Conservation (phyloP, 2,888 invertebrate species). For the Alsophila aescularia region DNA sequence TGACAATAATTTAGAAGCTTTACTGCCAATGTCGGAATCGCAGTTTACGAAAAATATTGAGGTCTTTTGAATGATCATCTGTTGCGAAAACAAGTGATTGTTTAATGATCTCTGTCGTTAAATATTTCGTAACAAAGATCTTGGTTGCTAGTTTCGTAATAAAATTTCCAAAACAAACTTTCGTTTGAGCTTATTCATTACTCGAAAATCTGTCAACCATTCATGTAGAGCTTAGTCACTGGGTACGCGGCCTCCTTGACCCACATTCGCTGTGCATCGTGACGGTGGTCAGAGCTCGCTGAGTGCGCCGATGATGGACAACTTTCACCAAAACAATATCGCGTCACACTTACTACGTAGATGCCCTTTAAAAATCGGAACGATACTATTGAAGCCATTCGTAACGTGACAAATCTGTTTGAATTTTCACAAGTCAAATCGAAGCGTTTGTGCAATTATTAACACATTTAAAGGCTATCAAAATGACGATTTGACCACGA, state of each 20-base stretch:
- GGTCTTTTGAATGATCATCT: slow-evolving; percentile 12
- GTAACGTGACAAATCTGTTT: slow-evolving; percentile 14
- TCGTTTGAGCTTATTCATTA: slow-evolving; percentile 44
- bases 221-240: slow-evolving; percentile 63
- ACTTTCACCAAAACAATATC: slow-evolving; percentile 77
- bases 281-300: slow-evolving; percentile 63
- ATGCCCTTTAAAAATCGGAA: slow-evolving; percentile 48
- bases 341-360: slow-evolving; percentile 42
- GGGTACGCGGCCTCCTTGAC: slow-evolving; percentile 74
- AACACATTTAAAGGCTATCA: slow-evolving; percentile 20
- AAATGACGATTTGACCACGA: slow-evolving; percentile 31
- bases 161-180: slow-evolving; percentile 34
- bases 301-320: slow-evolving; percentile 64
- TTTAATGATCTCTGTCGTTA: slow-evolving; percentile 22
- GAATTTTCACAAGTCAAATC: neutral
- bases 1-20: slow-evolving; percentile 18
- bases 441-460: slow-evolving; percentile 14
- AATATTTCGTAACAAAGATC: slow-evolving; percentile 27
- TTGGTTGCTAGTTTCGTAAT: slow-evolving; percentile 22
- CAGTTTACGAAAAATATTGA: slow-evolving; percentile 22
- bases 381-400: slow-evolving; percentile 16
- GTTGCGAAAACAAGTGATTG: slow-evolving; percentile 26
- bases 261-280: slow-evolving; percentile 64
- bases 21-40: slow-evolving; percentile 18
- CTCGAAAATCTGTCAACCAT: slow-evolving; percentile 54